These are phyloP conservation scores for Cercopithecus mona DNA, from an alignment of 2,113 vertebrate genomes.

Conservation along the genomic window DNA sequence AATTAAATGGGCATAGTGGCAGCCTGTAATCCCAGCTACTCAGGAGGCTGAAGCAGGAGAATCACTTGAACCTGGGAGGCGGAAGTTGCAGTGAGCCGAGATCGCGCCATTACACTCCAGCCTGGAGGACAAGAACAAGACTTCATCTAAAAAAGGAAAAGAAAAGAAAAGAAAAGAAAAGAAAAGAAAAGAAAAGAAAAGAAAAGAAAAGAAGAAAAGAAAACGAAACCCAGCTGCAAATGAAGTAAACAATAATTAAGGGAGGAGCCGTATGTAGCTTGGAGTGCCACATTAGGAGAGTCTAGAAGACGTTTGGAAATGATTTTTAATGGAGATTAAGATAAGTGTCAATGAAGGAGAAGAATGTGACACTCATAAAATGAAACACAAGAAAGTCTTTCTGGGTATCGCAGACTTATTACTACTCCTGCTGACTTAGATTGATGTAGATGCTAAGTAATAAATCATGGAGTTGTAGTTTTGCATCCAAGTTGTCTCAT, in stretches of 20 bases:
- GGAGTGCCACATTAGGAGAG: neutral
- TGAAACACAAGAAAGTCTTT: neutral
- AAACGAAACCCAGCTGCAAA: neutral
- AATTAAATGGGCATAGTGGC: too few species aligned
- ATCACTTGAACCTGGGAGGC: too few species aligned
- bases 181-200: too few species aligned
- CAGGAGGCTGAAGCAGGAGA: too few species aligned
- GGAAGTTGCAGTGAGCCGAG: too few species aligned
- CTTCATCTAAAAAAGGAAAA: too few species aligned
- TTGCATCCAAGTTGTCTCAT: neutral
- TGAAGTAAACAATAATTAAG: neutral
- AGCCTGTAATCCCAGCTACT: too few species aligned
- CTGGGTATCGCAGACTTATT: neutral
- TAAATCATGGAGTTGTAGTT: neutral
- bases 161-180: too few species aligned
- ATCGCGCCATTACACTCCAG: too few species aligned
- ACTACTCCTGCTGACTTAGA: neutral
- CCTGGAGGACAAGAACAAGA: too few species aligned
- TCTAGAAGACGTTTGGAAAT: neutral
- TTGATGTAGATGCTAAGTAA: neutral
- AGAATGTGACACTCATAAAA: neutral
- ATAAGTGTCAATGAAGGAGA: neutral
- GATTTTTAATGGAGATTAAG: neutral
- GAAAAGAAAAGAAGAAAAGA: too few species aligned
- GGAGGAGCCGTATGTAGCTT: rapidly evolving